These are phyloP conservation scores for Chloroceryle aenea DNA, from an alignment of 2,113 vertebrate species.

Conservation along the genomic window DNA sequence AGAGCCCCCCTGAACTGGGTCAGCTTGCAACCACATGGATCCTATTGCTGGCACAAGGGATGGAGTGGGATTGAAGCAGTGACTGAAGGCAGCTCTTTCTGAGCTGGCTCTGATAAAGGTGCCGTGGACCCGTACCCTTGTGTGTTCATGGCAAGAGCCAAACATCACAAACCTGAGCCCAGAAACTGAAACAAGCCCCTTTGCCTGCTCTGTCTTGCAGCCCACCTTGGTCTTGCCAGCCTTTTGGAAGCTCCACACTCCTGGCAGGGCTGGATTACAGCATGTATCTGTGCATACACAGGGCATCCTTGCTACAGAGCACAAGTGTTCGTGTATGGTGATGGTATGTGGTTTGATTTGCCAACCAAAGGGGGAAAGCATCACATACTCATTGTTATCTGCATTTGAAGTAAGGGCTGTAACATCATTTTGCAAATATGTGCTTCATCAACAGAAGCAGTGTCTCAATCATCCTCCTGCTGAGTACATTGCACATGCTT, in stretches of 20 bases:
- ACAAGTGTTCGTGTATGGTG: not conserved
- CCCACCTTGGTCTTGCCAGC: not conserved
- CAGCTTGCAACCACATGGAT: not conserved
- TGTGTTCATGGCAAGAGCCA: not conserved
- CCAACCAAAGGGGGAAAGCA: not conserved
- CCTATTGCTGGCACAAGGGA: not conserved
- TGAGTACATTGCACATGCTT: not conserved
- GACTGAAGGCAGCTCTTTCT: not conserved
- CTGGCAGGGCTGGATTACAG: not conserved
- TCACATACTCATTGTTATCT: not conserved
- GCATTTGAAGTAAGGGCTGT: not conserved
- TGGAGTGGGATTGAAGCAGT: rapidly evolving
- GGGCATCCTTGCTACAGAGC: not conserved
- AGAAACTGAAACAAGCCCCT: not conserved
- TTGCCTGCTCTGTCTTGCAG: not conserved
- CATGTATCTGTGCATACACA: not conserved
- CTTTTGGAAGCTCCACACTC: not conserved
- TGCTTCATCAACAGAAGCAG: not conserved
- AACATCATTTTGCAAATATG: not conserved
- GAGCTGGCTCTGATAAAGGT: not conserved
- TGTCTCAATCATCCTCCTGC: not conserved
- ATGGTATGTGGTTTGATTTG: not conserved
- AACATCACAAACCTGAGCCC: not conserved
- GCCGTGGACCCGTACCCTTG: rapidly evolving
- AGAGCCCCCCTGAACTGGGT: not conserved